A percentile compares a stretch with the other conserved stretches of the same genome.
Conservation (phyloP, 2,888 invertebrate genomes). For the Cyclophora punctaria region DNA sequence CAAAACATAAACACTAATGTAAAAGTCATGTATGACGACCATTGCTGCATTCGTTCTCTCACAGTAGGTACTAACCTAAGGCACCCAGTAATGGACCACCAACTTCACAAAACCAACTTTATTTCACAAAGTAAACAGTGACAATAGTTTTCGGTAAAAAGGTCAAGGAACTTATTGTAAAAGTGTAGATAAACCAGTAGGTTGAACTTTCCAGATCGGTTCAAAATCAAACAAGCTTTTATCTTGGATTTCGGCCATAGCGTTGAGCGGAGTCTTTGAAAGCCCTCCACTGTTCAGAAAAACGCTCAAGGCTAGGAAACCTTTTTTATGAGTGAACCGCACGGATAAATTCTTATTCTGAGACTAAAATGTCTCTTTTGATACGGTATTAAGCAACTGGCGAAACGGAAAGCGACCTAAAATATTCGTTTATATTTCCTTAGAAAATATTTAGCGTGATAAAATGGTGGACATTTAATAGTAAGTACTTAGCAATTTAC, state of each 20-base stretch:
- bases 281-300: constrained; percentile 39
- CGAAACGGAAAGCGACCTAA: too few species aligned
- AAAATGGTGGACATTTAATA: too few species aligned
- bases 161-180: constrained; percentile 7
- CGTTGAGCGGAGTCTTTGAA: constrained; percentile 34
- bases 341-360: constrained; percentile 23
- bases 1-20: too few species aligned
- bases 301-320: constrained; percentile 40
- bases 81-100: too few species aligned
- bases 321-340: constrained; percentile 32
- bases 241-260: constrained; percentile 37
- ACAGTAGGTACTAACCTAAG: too few species aligned
- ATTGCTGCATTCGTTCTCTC: too few species aligned
- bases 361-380: constrained; percentile 24
- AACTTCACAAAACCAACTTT: too few species aligned
- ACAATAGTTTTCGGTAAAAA: not conserved
- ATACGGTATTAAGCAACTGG: constrained; percentile 14
- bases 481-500: too few species aligned
- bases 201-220: constrained; percentile 27
- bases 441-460: too few species aligned
- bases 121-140: too few species aligned
- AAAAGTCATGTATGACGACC: too few species aligned
- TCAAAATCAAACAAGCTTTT: constrained; percentile 34
- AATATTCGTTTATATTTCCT: too few species aligned
- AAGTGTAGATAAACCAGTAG: constrained; percentile 24